These are phyloP conservation scores for Saturnia japonica DNA, from an alignment of 2,888 invertebrate genomes.

Conservation along the genomic window DNA sequence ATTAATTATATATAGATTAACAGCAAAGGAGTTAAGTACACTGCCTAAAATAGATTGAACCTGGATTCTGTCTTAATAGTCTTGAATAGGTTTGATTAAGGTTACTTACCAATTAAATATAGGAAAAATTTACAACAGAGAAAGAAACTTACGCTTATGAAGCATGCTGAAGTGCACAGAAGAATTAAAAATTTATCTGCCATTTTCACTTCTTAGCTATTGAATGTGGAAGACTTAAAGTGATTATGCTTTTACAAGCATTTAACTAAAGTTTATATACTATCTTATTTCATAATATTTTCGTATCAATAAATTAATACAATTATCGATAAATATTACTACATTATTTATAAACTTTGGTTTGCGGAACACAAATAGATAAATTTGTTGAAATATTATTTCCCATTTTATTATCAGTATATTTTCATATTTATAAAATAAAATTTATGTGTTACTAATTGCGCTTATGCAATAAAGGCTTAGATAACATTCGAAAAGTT, in stretches of 20 bases:
- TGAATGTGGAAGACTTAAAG: background rate
- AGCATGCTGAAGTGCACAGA: constrained; percentile 20
- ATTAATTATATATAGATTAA: no score
- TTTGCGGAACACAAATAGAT: constrained; percentile 15
- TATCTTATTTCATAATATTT: constrained; percentile 17
- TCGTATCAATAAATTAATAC: constrained; percentile 6
- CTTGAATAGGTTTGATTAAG: no score
- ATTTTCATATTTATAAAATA: background rate
- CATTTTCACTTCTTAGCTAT: constrained; percentile 26
- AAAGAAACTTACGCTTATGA: constrained; percentile 22
- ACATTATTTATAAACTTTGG: constrained; percentile 12
- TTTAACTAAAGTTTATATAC: constrained; percentile 25
- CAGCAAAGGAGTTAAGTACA: no score
- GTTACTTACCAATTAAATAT: background rate
- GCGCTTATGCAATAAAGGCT: background rate
- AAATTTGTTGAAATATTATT: background rate
- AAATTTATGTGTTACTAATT: background rate
- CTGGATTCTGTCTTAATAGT: no score
- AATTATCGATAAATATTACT: constrained; percentile 8
- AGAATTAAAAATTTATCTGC: constrained; percentile 25
- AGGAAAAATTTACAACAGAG: background rate
- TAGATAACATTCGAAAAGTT: no score
- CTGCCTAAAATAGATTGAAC: no score
- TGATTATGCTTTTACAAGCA: background rate
- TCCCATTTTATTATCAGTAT: background rate